These are phyloP conservation scores for Trypoxylus dichotomus DNA, from an alignment of 1,140 invertebrate species.

Conservation along the genomic window DNA sequence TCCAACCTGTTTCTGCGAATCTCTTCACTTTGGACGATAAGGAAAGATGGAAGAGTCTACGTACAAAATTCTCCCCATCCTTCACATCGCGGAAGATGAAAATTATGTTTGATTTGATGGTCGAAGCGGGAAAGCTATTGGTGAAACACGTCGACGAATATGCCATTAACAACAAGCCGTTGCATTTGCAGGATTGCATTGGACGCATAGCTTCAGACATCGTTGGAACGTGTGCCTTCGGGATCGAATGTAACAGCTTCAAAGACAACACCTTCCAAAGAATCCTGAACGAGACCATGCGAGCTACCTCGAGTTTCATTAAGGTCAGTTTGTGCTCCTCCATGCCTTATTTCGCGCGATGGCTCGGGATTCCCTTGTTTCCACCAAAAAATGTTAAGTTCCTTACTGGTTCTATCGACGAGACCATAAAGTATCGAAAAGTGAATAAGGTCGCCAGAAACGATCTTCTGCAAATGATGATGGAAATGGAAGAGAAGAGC, in stretches of 20 bases:
- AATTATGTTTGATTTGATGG: not conserved
- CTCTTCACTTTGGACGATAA: not conserved
- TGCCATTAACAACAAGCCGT: not conserved
- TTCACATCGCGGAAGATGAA: conserved; percentile 1
- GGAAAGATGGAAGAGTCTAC: conserved; percentile 3
- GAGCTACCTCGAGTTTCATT: too few species aligned
- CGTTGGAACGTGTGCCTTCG: too few species aligned
- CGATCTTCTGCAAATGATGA: conserved; percentile 60
- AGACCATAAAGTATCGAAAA: conserved; percentile 55
- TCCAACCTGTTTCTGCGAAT: not conserved
- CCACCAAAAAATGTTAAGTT: too few species aligned
- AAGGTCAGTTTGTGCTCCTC: too few species aligned
- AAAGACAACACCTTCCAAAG: too few species aligned
- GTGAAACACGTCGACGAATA: not conserved
- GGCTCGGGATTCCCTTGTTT: too few species aligned
- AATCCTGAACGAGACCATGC: too few species aligned
- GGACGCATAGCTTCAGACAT: too few species aligned
- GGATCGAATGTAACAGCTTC: too few species aligned
- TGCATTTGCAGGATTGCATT: not conserved
- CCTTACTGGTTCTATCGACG: conserved; percentile 19
- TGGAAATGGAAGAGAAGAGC: conserved; percentile 55
- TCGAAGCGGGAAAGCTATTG: not conserved
- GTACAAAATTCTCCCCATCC: not conserved
- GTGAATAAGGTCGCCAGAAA: conserved; percentile 52
- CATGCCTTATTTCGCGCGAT: too few species aligned